Base-by-base conservation (phyloP, 2,113 vertebrate species). In the Tylochromis polylepis region DNA sequence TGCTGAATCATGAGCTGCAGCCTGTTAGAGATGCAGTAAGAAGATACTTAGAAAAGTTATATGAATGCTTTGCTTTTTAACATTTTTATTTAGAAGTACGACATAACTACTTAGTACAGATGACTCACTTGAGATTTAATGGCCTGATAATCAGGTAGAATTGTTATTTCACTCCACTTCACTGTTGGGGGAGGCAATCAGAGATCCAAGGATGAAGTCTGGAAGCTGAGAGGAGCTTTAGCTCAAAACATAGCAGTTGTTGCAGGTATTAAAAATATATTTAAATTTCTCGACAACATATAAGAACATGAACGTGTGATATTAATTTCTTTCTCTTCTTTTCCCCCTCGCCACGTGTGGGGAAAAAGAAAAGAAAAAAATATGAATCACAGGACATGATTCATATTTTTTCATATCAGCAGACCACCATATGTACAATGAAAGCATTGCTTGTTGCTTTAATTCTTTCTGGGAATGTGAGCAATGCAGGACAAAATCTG, bases 1-100 rank as follows among this genome's bases (percentile, higher is more conserved):
- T 49, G 70, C 65, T 92, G 85, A 93, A 84, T 92, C 85, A 88
- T 24, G 58, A 27, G 31, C n/a, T 70, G 34, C 83, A 56, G 59
- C 55, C 80, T 88, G 82, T 77, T 60, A 82, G 82, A 67, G 38
- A 79, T 78, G 31, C 27, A 49, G 27, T 22, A 16, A 84, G 38
- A 57, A 22, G 56, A 41, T 29, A 14, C 46, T 34, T 77, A 31
- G 11, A 43, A 81, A 87, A 24, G 10, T 11, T n/a, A 43, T 6
- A 43, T 24, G 49, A 56, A 38, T 31, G 18, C 24, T 55, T 49
- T n/a, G 14, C 46, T 27, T n/a, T 29, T 12, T 31, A 27, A 53
- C 18, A n/a, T 6, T 22, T 22, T 6, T 14, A 22, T 58, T 79
- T 24, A 79, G 31, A 65, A 6, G 9, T 43, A 43, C 8, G 29